Evolutionary conservation across 2,113 vertebrate species (phyloP), one percentile per base, ranked within the genome.

Genomic region (Pteronura brasiliensis): DNA sequence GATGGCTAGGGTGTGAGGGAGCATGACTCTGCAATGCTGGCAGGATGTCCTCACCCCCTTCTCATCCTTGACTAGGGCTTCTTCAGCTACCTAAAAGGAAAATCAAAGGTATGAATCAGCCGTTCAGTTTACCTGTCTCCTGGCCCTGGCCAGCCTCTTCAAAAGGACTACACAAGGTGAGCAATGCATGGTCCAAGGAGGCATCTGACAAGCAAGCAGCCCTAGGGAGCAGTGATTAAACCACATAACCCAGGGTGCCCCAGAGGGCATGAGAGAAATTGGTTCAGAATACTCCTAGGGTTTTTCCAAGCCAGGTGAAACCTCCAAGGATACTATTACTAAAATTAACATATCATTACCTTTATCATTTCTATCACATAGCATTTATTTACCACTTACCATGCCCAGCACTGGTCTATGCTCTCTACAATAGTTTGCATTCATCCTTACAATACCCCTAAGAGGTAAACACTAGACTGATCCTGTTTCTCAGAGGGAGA

Each of bases 11-110:
- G 57, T 9, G 20, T 3, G 39, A 86, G 69, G 49, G 9, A 93
- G 2, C 17, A 29, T 44, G 36, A 61, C 31, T 91, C 39, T 52
- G 81, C 7, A 1, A 3, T 7, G 36, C 25, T 27, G 9, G 4
- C 1, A 10, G 3, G 12, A 47, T 7, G 4, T 74, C 52, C n/a
- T 93, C 71, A 83, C 34, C 77, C 87, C n/a, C 23, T 39, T 18
- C 71, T 83, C 76, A 18, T 63, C 83, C 71, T 94, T 18, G 69
- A 65, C 61, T 84, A 76, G 65, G 77, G 42, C 34, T 55, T 96
- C 96, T 77, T 49, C 90, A 34, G 74, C 88, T 92, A 83, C 95
- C 88, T 96, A 88, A 65, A 95, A 95, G 55, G 72, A 95, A 96
- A 95, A 79, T 52, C 92, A 86, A 27, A 90, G 65, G 90, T 0